Percentiles rank a stretch among this genome's conserved stretches.
Evolutionary conservation across 2,797 vertebrate species (phyloP).

Genomic region (Pseudotriccus pelzelni): DNA sequence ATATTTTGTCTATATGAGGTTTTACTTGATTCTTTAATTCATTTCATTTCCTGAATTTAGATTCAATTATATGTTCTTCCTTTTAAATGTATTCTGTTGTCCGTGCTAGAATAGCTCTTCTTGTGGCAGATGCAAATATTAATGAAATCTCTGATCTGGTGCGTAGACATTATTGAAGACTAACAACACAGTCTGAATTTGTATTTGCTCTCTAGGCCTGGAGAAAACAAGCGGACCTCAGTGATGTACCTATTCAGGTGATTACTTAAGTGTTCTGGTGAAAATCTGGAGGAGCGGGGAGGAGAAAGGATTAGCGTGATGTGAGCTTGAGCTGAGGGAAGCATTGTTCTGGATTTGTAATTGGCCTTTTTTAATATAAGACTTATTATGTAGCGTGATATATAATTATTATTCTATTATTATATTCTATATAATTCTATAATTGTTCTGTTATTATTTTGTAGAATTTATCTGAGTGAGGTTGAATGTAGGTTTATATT

Average conservation of each 20-base stretch:
- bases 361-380: neutral
- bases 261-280: neutral
- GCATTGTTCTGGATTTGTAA: neutral
- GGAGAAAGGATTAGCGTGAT: neutral
- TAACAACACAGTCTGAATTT: neutral
- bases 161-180: neutral
- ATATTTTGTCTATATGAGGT: neutral
- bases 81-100: neutral
- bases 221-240: neutral
- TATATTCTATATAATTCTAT: neutral
- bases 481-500: neutral
- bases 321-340: neutral
- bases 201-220: neutral
- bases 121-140: neutral
- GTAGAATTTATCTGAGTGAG: neutral
- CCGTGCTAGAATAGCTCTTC: neutral
- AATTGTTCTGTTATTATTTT: neutral
- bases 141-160: neutral
- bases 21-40: conserved; percentile 28
- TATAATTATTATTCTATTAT: neutral
- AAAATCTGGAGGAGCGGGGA: neutral
- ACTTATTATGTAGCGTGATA: neutral
- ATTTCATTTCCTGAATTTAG: conserved; percentile 48
- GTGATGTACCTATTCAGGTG: neutral
- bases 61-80: conserved; percentile 6